A percentile compares a stretch with the other conserved stretches of the same genome.
phyloP scores from a whole-genome alignment of 2,113 vertebrate genomes.

The Dromas ardeola region DNA sequence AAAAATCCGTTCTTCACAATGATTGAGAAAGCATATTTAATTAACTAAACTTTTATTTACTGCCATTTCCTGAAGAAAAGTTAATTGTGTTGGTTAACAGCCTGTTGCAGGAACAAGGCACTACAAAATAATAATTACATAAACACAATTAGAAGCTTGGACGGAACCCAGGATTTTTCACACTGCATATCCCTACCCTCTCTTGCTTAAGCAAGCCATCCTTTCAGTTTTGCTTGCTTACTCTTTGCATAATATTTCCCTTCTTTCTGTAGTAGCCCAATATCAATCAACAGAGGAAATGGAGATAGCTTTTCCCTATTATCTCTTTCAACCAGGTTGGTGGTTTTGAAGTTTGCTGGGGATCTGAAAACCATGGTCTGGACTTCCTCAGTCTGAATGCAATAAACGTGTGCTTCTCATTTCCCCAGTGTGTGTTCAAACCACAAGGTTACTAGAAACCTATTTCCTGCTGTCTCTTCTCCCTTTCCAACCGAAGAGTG shows the following conservation, averaged over 20 bases:
- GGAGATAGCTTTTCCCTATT: not conserved
- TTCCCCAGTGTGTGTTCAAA: not conserved
- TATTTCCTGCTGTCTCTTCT: not conserved
- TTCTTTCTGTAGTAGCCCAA: not conserved
- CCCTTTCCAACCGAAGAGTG: not conserved
- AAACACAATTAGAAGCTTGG: not conserved
- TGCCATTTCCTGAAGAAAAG: not conserved
- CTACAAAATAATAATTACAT: not conserved
- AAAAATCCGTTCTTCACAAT: not conserved
- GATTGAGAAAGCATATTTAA: not conserved
- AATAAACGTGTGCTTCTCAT: not conserved
- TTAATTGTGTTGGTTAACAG: not conserved
- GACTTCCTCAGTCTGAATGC: not conserved
- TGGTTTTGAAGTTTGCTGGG: not conserved
- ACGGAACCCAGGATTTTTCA: not conserved
- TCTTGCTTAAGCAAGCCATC: not conserved
- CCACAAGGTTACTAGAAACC: not conserved
- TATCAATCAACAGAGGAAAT: not conserved
- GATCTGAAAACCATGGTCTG: not conserved
- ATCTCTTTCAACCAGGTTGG: not conserved
- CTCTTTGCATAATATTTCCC: not conserved
- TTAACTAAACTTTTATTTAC: conserved; percentile 7
- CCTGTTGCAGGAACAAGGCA: not conserved
- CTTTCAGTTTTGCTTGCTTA: not conserved
- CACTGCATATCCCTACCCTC: not conserved